phyloP scores from a whole-genome alignment of 1,140 invertebrate genomes.

The Nylanderia fulva region DNA sequence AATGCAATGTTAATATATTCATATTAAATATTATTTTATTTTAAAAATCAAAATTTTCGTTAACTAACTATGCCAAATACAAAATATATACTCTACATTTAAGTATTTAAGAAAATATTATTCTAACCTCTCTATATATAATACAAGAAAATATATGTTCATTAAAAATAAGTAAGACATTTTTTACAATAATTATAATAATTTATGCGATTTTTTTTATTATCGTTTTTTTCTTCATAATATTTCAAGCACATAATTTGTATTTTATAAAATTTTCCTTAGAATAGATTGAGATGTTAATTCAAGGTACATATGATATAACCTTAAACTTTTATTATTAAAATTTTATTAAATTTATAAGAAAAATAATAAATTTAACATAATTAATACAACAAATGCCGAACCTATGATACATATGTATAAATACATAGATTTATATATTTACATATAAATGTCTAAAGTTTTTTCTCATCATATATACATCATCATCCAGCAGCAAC shows the following conservation, averaged over 20 bases:
- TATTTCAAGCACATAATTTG: background rate
- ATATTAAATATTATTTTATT: background rate
- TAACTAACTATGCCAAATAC: background rate
- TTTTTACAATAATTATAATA: background rate
- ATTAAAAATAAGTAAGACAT: too few relatives aligned
- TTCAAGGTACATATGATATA: background rate
- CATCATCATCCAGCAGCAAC: background rate
- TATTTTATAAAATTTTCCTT: slow-evolving; percentile 14
- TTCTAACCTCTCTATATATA: background rate
- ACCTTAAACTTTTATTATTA: slow-evolving; percentile 25
- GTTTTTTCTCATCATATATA: background rate
- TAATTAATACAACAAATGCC: slow-evolving; percentile 3
- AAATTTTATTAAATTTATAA: slow-evolving; percentile 40
- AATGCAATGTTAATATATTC: slow-evolving; percentile 29
- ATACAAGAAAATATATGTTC: background rate
- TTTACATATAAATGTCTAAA: background rate
- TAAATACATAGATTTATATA: background rate
- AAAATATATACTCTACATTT: background rate
- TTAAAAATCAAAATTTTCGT: background rate
- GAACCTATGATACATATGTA: background rate
- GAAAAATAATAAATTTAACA: background rate
- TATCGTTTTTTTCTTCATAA: background rate
- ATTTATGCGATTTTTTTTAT: background rate
- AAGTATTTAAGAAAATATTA: background rate
- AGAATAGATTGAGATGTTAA: background rate